phyloP scores from a whole-genome alignment of 2,113 vertebrate species.

The Crotalus tigris region DNA sequence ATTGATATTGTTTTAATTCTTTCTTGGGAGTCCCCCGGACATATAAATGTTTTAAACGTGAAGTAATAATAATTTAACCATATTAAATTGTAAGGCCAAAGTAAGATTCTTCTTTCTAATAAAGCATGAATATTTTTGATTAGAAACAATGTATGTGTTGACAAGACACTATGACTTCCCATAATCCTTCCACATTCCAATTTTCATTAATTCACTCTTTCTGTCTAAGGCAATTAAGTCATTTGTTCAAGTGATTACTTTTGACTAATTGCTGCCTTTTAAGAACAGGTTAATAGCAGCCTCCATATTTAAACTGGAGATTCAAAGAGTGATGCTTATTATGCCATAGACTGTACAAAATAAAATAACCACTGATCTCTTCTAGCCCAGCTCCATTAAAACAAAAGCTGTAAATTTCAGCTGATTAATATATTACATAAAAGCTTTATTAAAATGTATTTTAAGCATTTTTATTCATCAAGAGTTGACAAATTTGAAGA shows the following conservation, averaged over 20 bases:
- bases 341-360: slow-evolving; percentile 57
- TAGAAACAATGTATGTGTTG: slow-evolving; percentile 24
- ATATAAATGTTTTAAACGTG: background rate
- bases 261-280: slow-evolving; percentile 61
- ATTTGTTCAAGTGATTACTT: slow-evolving; percentile 58
- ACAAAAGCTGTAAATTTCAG: slow-evolving; percentile 64
- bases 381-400: slow-evolving; percentile 61
- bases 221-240: slow-evolving; percentile 48
- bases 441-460: slow-evolving; percentile 59
- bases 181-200: background rate
- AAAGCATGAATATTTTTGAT: slow-evolving; percentile 40
- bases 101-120: slow-evolving; percentile 35
- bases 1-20: background rate
- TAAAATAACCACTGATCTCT: slow-evolving; percentile 69
- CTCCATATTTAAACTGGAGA: slow-evolving; percentile 58
- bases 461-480: slow-evolving; percentile 64
- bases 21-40: background rate
- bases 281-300: slow-evolving; percentile 62
- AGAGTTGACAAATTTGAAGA: slow-evolving; percentile 62
- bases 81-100: slow-evolving; percentile 18
- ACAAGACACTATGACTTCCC: slow-evolving; percentile 29
- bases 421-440: slow-evolving; percentile 68
- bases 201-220: slow-evolving; percentile 32
- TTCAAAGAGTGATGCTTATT: slow-evolving; percentile 64
- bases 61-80: slow-evolving; percentile 22